Evolutionary conservation across 2,888 invertebrate species (phyloP), one percentile per base, ranked within the genome.

Genomic region (Hanleya hanleyi): DNA sequence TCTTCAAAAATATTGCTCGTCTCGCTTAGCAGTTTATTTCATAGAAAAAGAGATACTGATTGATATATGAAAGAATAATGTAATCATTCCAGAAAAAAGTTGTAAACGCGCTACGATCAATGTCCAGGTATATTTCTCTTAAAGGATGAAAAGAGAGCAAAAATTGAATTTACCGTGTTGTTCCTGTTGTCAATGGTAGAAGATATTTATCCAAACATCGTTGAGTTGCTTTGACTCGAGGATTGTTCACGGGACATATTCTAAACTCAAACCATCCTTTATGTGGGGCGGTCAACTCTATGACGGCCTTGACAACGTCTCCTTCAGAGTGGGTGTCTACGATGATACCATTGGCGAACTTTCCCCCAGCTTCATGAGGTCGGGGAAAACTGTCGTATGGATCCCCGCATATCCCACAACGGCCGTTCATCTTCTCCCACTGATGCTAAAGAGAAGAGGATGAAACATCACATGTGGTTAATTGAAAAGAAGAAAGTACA

Each of bases 341-440:
- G 29, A 87, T 84, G 4, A 81, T 79, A 32, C 85, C 85, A 0
- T 75, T 82, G 1, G 84, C 85, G 74, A 81, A 88, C 49, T 76
- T 73, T 6, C 88, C 89, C 15, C 86, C 82, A 49, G 79, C 77
- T 81, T 88, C 89, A 77, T 88, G 84, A 6, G 76, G 73, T 35
- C 86, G 80, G 6, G 84, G 81, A 49, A 71, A 73, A 6, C 77
- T 79, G 33, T 81, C 77, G 87, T 94, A 94, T 1, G 96, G 94
- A 90, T 97, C 97, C 0, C 97, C 97, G 87, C 97, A 97, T 57
- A 96, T 92, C 0, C 97, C 97, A 88, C 97, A 97, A 83, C 94
- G 93, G 0, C 97, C 97, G 51, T 77, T 79, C 67, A 79, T 77
- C 61, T 64, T 67, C 49, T 77, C 70, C 74, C 73, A 80, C 22